A percentile compares a stretch with the other conserved stretches of the same genome.
Conservation (phyloP, 2,888 invertebrate species). For the Abrostola tripartita region DNA sequence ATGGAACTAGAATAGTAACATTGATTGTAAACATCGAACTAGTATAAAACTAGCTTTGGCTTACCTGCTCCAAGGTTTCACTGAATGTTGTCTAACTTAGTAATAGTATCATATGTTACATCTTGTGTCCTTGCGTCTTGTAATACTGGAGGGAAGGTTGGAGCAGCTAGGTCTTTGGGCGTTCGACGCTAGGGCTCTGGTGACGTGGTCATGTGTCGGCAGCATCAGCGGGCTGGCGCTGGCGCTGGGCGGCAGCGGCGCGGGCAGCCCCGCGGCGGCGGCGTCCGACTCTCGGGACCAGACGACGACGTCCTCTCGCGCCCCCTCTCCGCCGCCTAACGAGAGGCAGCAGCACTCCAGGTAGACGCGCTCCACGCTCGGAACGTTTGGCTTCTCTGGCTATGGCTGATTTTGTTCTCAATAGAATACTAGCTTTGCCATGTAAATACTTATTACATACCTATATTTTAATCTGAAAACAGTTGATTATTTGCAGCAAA, state of each 20-base stretch:
- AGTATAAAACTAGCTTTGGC: constrained; percentile 70
- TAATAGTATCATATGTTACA: constrained; percentile 48
- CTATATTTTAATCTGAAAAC: not conserved
- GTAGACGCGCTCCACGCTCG: constrained; percentile 84
- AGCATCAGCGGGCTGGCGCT: constrained; percentile 88
- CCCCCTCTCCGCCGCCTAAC: constrained; percentile 83
- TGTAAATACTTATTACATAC: not conserved
- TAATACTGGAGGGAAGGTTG: constrained; percentile 59
- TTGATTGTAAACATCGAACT: constrained; percentile 65
- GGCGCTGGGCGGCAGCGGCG: constrained; percentile 86
- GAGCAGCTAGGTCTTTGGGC: constrained; percentile 79
- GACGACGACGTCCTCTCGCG: constrained; percentile 82
- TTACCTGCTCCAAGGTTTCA: constrained; percentile 81
- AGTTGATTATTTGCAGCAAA: constrained; percentile 48
- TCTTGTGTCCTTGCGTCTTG: constrained; percentile 46
- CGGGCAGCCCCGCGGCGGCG: constrained; percentile 77
- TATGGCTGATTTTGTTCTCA: constrained; percentile 70
- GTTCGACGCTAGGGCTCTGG: constrained; percentile 82
- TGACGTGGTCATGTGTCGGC: constrained; percentile 88
- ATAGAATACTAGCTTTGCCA: constrained; percentile 65
- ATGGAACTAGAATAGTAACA: constrained; percentile 60
- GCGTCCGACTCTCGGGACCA: constrained; percentile 73
- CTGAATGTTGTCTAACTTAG: constrained; percentile 51
- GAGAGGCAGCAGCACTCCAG: constrained; percentile 85
- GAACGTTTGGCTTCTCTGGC: constrained; percentile 81